Conservation (phyloP, 1,140 invertebrate genomes). For the Vanessa atalanta region DNA sequence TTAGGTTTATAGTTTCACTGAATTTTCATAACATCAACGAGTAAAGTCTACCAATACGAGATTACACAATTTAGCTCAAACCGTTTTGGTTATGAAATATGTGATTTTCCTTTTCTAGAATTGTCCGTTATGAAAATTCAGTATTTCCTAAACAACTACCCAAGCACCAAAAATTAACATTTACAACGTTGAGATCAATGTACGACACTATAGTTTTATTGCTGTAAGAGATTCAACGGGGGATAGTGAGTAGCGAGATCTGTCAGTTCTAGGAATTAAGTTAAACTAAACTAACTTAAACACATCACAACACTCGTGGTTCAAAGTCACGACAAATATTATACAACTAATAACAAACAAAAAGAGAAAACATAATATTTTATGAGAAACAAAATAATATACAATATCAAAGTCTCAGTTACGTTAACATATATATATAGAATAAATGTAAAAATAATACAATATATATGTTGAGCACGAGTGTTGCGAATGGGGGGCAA, state of each 20-base stretch:
- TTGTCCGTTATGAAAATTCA: constrained; percentile 4
- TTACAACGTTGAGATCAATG: constrained; percentile 22
- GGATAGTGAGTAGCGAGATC: background rate
- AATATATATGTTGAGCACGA: background rate
- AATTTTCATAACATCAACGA: background rate
- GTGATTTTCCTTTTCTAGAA: too few relatives aligned
- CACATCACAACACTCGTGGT: constrained; percentile 10
- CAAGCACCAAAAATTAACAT: constrained; percentile 14
- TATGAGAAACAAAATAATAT: background rate
- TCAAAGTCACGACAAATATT: background rate
- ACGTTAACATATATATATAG: too few relatives aligned
- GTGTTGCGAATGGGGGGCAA: constrained; percentile 8
- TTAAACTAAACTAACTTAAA: constrained; percentile 7
- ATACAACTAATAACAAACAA: constrained; percentile 13
- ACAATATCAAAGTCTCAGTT: background rate
- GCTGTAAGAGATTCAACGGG: constrained; percentile 14
- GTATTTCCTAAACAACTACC: constrained; percentile 12
- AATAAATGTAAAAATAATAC: background rate
- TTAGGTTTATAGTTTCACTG: background rate
- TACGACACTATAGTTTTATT: constrained; percentile 15
- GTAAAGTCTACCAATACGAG: too few relatives aligned
- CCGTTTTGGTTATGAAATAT: too few relatives aligned
- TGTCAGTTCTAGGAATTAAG: background rate
- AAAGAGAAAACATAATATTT: constrained; percentile 4
- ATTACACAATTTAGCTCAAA: too few relatives aligned